phyloP scores from a whole-genome alignment of 2,797 vertebrate genomes.

The Falco berigora region DNA sequence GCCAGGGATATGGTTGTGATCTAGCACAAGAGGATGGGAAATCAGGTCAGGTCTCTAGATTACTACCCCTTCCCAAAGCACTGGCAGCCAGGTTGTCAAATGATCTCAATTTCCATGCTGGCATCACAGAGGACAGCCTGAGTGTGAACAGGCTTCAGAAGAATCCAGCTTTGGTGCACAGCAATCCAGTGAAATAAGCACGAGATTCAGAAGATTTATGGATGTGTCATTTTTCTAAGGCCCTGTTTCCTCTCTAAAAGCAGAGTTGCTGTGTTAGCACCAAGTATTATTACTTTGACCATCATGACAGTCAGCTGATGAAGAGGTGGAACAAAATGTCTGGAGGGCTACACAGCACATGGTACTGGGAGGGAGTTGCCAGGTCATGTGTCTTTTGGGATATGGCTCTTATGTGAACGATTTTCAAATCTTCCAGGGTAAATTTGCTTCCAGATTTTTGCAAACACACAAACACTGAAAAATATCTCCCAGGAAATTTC shows the following conservation, averaged over 20 bases:
- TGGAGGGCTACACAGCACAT: not conserved
- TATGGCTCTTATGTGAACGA: not conserved
- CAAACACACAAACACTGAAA: not conserved
- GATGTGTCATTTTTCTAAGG: not conserved
- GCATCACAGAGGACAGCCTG: not conserved
- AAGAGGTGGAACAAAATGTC: not conserved
- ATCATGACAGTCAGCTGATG: not conserved
- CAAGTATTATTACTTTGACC: not conserved
- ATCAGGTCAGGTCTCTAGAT: not conserved
- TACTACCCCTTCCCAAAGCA: not conserved
- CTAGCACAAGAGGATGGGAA: not conserved
- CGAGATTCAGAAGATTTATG: not conserved
- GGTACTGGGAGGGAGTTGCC: not conserved
- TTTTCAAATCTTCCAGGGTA: not conserved
- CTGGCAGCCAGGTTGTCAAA: not conserved
- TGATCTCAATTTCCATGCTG: not conserved
- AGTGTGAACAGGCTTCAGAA: not conserved
- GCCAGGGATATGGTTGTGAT: accelerated
- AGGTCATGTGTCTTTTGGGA: not conserved
- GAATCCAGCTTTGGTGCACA: not conserved
- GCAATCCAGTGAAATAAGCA: not conserved
- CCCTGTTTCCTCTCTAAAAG: not conserved
- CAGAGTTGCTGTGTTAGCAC: not conserved
- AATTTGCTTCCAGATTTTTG: not conserved
- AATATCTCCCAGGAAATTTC: not conserved